Evolutionary conservation across 2,797 vertebrate genomes (phyloP).

Genomic region (Eutrigla gurnardus): DNA sequence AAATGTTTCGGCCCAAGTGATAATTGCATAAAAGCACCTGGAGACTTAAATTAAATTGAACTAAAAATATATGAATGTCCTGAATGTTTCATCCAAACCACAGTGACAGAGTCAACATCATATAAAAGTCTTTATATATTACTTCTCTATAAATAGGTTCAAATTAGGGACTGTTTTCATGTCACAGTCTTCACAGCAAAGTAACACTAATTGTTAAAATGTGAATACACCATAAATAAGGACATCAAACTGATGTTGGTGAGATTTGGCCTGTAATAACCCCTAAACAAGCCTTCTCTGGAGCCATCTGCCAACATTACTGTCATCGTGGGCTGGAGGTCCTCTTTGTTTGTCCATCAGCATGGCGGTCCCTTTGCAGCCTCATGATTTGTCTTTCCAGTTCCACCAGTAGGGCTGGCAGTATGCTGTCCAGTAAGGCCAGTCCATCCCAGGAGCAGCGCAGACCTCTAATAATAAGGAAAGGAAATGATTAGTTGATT

Average conservation of each 20-base stretch:
- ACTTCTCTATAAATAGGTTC: background rate
- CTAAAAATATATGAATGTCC: slow-evolving; percentile 9
- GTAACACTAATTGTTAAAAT: background rate
- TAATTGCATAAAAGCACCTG: background rate
- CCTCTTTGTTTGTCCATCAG: slow-evolving; percentile 26
- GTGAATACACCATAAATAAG: slow-evolving; percentile 1
- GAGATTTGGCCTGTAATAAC: background rate
- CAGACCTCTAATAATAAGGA: slow-evolving; percentile 83
- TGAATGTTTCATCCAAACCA: background rate
- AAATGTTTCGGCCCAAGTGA: background rate
- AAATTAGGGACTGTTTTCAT: background rate
- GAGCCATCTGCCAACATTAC: background rate
- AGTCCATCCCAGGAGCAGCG: slow-evolving; percentile 91
- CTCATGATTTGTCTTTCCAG: slow-evolving; percentile 76
- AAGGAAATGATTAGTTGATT: background rate
- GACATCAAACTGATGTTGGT: background rate
- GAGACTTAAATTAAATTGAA: background rate
- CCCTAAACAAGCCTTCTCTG: background rate
- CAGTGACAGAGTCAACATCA: background rate
- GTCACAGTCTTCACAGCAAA: background rate
- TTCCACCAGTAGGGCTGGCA: slow-evolving; percentile 86
- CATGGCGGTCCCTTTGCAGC: background rate
- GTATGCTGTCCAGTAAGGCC: slow-evolving; percentile 89
- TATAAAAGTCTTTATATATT: background rate
- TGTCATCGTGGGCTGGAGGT: slow-evolving; percentile 13